These are phyloP conservation scores for Neuroterus valhalla DNA, from an alignment of 1,140 invertebrate species.

Conservation along the genomic window DNA sequence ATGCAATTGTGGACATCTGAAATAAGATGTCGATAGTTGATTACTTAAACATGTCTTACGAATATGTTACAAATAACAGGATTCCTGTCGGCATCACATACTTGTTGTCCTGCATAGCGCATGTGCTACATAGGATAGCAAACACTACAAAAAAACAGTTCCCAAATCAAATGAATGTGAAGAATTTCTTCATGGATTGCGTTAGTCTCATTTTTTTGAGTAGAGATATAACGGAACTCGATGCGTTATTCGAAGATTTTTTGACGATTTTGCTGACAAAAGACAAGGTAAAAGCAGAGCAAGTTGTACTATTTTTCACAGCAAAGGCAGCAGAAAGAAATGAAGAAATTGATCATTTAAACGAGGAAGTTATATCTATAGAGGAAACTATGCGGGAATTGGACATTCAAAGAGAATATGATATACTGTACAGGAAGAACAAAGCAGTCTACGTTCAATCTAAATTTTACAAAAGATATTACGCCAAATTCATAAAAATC, in stretches of 20 bases:
- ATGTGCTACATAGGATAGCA: not conserved
- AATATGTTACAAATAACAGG: not conserved
- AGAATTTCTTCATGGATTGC: not conserved
- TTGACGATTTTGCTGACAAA: not conserved
- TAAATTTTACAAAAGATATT: conserved; percentile 39
- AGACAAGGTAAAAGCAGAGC: not conserved
- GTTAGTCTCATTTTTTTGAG: not conserved
- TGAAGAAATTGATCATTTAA: not conserved
- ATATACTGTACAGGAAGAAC: conserved; percentile 25
- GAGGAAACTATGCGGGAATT: conserved; percentile 32
- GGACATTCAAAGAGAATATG: not conserved
- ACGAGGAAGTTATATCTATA: not conserved
- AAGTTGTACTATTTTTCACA: too few species aligned
- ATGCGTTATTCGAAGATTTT: not conserved
- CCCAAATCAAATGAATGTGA: not conserved
- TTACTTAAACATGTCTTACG: not conserved
- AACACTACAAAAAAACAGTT: not conserved
- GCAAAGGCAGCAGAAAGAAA: not conserved
- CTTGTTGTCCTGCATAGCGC: not conserved
- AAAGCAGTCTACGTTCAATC: conserved; percentile 37
- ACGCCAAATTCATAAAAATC: not conserved
- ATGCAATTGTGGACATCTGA: not conserved
- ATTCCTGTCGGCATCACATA: not conserved
- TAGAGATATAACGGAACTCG: not conserved
- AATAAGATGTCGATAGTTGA: not conserved